These are phyloP conservation scores for Mormoops blainvillei DNA, from an alignment of 2,113 vertebrate species.

Conservation along the genomic window DNA sequence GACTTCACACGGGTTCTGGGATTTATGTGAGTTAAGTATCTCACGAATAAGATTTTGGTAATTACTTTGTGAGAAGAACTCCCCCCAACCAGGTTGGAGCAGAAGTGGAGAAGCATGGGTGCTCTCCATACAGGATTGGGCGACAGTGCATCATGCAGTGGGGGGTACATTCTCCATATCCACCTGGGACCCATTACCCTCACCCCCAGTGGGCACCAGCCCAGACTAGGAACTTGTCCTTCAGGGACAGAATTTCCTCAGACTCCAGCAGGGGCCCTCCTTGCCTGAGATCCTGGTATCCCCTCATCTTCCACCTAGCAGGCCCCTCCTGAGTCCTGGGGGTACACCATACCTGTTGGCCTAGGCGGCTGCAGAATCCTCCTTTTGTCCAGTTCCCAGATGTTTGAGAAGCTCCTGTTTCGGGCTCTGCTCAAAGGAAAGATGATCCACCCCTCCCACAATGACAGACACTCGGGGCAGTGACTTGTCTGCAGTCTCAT, in stretches of 20 bases:
- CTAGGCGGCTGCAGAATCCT: not conserved
- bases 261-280: not conserved
- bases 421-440: not conserved
- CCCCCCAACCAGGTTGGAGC: not conserved
- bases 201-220: not conserved
- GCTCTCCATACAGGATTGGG: not conserved
- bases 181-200: not conserved
- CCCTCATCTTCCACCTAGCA: not conserved
- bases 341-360: not conserved
- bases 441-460: not conserved
- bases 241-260: not conserved
- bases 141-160: not conserved
- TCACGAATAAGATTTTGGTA: not conserved
- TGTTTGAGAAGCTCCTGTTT: not conserved
- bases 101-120: not conserved
- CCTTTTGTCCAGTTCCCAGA: not conserved
- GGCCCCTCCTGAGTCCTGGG: not conserved
- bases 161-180: not conserved
- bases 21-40: not conserved
- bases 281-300: not conserved
- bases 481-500: not conserved
- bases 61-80: not conserved
- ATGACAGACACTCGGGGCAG: not conserved
- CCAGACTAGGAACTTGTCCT: not conserved
- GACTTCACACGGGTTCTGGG: not conserved